Evolutionary conservation across 2,797 vertebrate genomes (phyloP), one percentile per base, ranked within the genome.

Genomic region (Pseudopleuronectes americanus): DNA sequence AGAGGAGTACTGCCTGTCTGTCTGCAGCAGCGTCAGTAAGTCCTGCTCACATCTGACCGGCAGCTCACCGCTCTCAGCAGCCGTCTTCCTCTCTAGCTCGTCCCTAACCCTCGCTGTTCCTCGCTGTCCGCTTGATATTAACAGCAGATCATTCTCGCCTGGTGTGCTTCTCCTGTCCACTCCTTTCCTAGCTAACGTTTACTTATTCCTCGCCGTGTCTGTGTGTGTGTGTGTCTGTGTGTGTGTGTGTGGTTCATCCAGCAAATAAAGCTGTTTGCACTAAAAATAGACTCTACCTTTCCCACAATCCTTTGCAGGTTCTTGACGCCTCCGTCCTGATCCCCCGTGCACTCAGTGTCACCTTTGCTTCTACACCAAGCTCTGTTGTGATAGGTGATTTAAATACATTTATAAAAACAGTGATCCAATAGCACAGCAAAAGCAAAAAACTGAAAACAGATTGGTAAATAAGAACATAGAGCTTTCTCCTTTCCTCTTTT

Each of bases 11-110:
- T 99, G 97, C 96, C 89, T 97, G 94, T 96, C 97, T 71, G 97
- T 99, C 94, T 99, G 97, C 96, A 95, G 96, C 95, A 96, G 96
- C 79, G 94, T 97, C 96, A 93, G 97, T 99, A 98, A 99, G 97
- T 99, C 94, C 89, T 79, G 79, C 77, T 77, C 80, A 79, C 68
- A 65, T 58, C 51, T 2, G 16, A 16, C 48, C 53, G 24, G 61
- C 55, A 5, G 36, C 61, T 60, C 41, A 6, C 65, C 23, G 61
- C 38, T 56, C 38, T 8, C 16, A 53, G 43, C 47, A 14, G 17
- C 19, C 7, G 24, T 47, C 23, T 23, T 12, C 24, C 38, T 17
- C 57, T 68, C 71, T 19, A 13, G 38, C 64, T 45, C 77, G 62
- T 80, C 70, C 73, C 65, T 78, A 81, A 76, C 74, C 55, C 36